Conservation (phyloP, 1,140 invertebrate genomes). For the Cepaea nemoralis region DNA sequence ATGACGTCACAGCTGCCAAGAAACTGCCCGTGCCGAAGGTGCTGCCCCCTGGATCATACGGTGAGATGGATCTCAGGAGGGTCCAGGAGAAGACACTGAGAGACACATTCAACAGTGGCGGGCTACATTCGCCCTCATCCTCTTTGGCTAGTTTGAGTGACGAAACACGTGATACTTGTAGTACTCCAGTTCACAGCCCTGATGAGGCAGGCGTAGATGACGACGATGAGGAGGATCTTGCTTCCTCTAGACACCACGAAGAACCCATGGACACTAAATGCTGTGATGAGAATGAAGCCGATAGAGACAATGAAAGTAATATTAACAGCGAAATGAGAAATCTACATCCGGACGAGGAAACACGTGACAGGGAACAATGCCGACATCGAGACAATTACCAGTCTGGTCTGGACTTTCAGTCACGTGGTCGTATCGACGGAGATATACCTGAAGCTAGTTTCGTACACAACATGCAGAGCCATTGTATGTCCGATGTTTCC, state of each 20-base stretch:
- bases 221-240: background rate
- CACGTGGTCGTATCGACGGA: too few relatives aligned
- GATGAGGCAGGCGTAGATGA: background rate
- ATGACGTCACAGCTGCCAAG: conserved; percentile 85
- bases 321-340: too few relatives aligned
- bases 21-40: conserved; percentile 39
- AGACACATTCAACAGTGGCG: conserved; percentile 36
- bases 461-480: too few relatives aligned
- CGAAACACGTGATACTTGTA: background rate
- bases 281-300: background rate
- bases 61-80: conserved; percentile 41
- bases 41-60: conserved; percentile 28
- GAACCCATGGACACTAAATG: conserved; percentile 6
- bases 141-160: conserved; percentile 35
- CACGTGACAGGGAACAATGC: too few relatives aligned
- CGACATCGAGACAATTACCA: too few relatives aligned
- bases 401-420: too few relatives aligned
- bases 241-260: background rate
- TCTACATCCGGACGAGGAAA: too few relatives aligned
- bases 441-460: too few relatives aligned
- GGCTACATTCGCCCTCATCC: conserved; percentile 29
- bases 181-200: conserved; percentile 27
- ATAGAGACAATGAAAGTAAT: background rate
- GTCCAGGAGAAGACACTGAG: conserved; percentile 41
- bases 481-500: too few relatives aligned